Conservation (phyloP, 2,113 vertebrate genomes). For the Aix galericulata region DNA sequence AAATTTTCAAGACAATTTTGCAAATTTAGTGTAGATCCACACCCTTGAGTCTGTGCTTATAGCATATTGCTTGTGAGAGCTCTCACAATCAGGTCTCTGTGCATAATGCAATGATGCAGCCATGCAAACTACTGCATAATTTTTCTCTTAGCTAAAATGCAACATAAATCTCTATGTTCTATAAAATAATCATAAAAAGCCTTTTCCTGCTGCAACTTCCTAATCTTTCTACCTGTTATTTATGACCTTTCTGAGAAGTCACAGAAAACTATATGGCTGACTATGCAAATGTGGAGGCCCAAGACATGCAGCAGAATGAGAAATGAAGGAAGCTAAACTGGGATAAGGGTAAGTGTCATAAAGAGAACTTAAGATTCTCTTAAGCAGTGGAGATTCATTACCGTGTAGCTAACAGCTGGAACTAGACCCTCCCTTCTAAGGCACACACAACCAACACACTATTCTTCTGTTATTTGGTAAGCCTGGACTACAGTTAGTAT, state of each 20-base stretch:
- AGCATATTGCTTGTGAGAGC: slow-evolving; percentile 43
- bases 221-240: not conserved
- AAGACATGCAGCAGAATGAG: not conserved
- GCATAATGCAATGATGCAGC: slow-evolving; percentile 58
- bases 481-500: not conserved
- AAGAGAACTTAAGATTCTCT: not conserved
- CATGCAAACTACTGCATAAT: slow-evolving; percentile 34
- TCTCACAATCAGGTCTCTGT: slow-evolving; percentile 41
- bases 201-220: not conserved
- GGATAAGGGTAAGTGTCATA: not conserved
- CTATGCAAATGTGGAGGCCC: not conserved
- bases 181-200: not conserved
- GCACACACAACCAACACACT: not conserved
- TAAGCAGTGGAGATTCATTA: not conserved
- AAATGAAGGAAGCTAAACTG: not conserved
- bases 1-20: slow-evolving; percentile 73
- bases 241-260: not conserved
- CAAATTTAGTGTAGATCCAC: slow-evolving; percentile 60
- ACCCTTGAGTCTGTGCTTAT: slow-evolving; percentile 32
- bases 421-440: not conserved
- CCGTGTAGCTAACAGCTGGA: not conserved
- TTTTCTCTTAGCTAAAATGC: slow-evolving; percentile 46
- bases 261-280: not conserved
- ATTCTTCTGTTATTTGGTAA: not conserved
- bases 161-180: not conserved